phyloP scores from a whole-genome alignment of 2,888 invertebrate species.

The Lasius platythorax region DNA sequence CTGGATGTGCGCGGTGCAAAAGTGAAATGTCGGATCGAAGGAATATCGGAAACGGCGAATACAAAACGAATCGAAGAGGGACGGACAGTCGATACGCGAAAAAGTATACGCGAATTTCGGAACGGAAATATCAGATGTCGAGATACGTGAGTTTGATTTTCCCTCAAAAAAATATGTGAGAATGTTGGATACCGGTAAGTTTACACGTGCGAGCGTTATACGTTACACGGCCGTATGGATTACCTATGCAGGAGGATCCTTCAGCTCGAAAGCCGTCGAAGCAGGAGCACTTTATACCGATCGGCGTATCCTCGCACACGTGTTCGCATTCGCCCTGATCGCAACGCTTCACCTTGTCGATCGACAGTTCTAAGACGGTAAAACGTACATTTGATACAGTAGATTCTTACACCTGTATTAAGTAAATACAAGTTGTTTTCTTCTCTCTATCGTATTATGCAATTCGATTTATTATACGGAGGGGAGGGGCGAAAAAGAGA shows the following conservation, averaged over 20 bases:
- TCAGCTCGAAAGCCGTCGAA: conserved; percentile 85
- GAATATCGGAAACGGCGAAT: conserved; percentile 16
- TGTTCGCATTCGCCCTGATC: conserved; percentile 87
- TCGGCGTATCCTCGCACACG: conserved; percentile 84
- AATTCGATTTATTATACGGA: not conserved
- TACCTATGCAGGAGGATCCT: conserved; percentile 85
- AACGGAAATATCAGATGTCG: conserved; percentile 23
- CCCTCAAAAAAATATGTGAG: conserved; percentile 10
- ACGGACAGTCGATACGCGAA: conserved; percentile 7
- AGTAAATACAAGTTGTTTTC: too few species aligned
- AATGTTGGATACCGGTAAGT: conserved; percentile 1
- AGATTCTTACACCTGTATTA: not conserved
- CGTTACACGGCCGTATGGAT: conserved; percentile 49
- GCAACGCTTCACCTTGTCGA: conserved; percentile 80
- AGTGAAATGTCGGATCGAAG: not conserved
- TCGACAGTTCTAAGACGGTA: conserved; percentile 65
- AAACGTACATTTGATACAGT: not conserved
- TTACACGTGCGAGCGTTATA: not conserved
- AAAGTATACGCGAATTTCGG: conserved; percentile 25
- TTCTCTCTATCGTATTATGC: not conserved
- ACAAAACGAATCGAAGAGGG: conserved; percentile 26
- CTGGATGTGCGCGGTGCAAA: not conserved
- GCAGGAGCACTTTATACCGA: conserved; percentile 86
- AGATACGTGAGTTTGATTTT: conserved; percentile 12
- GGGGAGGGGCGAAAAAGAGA: too few species aligned